Evolutionary conservation across 2,797 vertebrate species (phyloP).

Genomic region (Leptodactylus fallax): DNA sequence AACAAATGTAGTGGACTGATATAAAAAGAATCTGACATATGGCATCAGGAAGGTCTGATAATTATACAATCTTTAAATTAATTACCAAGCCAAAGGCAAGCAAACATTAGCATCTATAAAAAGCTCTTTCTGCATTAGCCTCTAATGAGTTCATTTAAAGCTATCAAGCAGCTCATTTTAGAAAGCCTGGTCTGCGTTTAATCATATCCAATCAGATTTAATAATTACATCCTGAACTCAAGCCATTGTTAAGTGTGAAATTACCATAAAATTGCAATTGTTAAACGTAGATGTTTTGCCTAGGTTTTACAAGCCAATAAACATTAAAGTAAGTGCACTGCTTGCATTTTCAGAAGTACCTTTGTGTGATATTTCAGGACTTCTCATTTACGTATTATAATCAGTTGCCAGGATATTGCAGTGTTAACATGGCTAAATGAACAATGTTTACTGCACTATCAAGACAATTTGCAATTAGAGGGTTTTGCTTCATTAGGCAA

Average conservation of each 20-base stretch:
- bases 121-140: constrained; percentile 75
- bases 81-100: constrained; percentile 81
- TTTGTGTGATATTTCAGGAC: constrained; percentile 16
- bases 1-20: constrained; percentile 72
- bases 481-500: constrained; percentile 29
- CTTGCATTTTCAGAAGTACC: constrained; percentile 42
- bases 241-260: constrained; percentile 78
- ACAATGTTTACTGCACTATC: constrained; percentile 36
- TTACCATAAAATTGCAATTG: constrained; percentile 75
- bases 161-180: constrained; percentile 71
- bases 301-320: constrained; percentile 47
- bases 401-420: neutral
- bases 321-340: constrained; percentile 17
- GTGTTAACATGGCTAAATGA: constrained; percentile 29
- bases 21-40: constrained; percentile 73
- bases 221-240: constrained; percentile 75
- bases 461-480: constrained; percentile 27
- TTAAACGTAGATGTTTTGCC: constrained; percentile 66
- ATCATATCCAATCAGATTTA: constrained; percentile 80
- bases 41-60: constrained; percentile 77
- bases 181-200: constrained; percentile 76
- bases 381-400: constrained; percentile 17
- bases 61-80: constrained; percentile 82
- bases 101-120: constrained; percentile 82
- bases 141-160: constrained; percentile 82